A percentile compares a stretch with the other conserved stretches of the same genome.
phyloP scores from a whole-genome alignment of 2,888 invertebrate species.

The Dynastes tityus region DNA sequence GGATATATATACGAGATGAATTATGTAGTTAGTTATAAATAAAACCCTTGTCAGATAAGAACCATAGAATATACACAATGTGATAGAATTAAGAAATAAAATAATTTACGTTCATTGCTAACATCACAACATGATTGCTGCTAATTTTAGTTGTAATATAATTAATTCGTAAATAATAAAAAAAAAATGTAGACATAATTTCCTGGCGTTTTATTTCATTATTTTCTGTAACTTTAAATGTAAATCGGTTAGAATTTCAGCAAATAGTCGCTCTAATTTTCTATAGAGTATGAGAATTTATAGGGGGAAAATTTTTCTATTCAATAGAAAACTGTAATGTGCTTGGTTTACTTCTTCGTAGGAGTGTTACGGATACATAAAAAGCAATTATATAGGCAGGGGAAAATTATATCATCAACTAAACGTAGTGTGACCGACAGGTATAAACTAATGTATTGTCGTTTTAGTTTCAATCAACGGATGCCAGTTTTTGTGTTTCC shows the following conservation, averaged over 20 bases:
- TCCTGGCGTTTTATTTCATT: no score
- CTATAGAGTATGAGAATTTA: not conserved
- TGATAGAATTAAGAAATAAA: no score
- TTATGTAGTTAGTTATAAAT: no score
- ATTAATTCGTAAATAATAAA: no score
- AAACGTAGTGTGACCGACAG: constrained; percentile 9
- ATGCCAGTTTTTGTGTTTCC: not conserved
- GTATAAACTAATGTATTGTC: not conserved
- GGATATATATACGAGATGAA: no score
- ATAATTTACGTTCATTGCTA: no score
- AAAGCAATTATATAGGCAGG: not conserved
- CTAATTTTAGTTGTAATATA: no score
- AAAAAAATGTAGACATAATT: no score
- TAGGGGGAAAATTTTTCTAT: not conserved
- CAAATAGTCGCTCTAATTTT: not conserved
- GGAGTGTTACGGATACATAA: not conserved
- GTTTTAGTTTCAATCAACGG: constrained; percentile 3
- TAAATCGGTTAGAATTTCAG: not conserved
- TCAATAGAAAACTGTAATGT: not conserved
- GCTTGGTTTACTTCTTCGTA: not conserved
- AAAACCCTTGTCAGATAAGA: no score
- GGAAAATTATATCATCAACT: constrained; percentile 25
- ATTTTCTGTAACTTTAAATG: no score
- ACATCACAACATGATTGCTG: no score
- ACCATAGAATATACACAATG: no score